Percentiles rank a stretch among this genome's conserved stretches.
Conservation (phyloP, 1,140 invertebrate species). For the Heliothis virescens region DNA sequence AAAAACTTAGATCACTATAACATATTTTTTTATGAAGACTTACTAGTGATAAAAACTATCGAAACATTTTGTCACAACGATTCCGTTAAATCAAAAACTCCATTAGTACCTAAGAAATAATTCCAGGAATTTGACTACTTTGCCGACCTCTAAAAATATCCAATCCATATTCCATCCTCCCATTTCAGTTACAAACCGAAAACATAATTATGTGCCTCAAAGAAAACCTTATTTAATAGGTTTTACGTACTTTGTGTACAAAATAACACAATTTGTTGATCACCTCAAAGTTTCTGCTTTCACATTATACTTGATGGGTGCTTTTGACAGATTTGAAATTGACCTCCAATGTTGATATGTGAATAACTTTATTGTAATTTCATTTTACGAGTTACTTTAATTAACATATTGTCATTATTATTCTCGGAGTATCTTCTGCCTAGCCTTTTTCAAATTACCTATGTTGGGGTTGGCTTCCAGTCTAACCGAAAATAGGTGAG, state of each 20-base stretch:
- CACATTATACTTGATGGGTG: neutral
- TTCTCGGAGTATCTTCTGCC: too few relatives aligned
- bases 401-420: too few relatives aligned
- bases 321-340: constrained; percentile 13
- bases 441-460: too few relatives aligned
- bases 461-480: too few relatives aligned
- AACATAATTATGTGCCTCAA: neutral
- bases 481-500: too few relatives aligned
- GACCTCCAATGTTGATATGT: neutral
- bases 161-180: neutral
- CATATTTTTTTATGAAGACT: too few relatives aligned
- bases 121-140: neutral
- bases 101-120: neutral
- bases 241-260: neutral
- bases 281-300: neutral
- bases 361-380: neutral
- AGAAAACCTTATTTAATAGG: neutral
- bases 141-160: neutral
- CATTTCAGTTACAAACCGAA: neutral
- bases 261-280: constrained; percentile 1
- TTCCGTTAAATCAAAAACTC: too few relatives aligned
- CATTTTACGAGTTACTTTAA: neutral
- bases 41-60: too few relatives aligned
- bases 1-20: too few relatives aligned
- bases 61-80: too few relatives aligned